A percentile compares a stretch with the other conserved stretches of the same genome.
Evolutionary conservation across 2,888 invertebrate genomes (phyloP).

Genomic region (Deroplatys truncata): DNA sequence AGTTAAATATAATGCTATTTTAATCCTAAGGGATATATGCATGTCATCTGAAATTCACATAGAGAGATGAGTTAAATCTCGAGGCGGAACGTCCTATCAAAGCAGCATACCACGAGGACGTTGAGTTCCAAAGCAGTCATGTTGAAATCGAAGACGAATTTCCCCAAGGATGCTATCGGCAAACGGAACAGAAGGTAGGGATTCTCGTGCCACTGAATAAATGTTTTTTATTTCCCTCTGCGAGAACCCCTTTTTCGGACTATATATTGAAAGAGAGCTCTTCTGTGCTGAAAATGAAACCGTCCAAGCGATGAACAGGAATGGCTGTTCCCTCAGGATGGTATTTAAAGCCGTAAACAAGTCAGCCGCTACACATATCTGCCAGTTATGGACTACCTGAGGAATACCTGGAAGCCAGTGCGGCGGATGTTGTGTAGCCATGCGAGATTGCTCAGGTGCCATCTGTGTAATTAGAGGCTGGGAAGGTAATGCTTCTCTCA

Average conservation of each 20-base stretch:
- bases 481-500: neutral
- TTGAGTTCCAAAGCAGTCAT: neutral
- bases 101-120: neutral
- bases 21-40: too few species aligned
- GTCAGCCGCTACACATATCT: neutral
- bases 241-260: neutral
- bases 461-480: neutral
- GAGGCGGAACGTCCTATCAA: neutral
- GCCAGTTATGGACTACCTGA: neutral
- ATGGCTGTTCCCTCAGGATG: neutral
- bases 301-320: neutral
- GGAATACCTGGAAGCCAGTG: neutral
- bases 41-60: too few species aligned
- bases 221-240: neutral
- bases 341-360: neutral
- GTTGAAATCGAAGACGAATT: neutral
- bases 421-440: neutral
- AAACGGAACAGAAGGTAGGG: neutral
- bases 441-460: neutral
- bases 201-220: neutral
- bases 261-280: neutral
- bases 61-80: too few species aligned
- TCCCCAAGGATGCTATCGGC: neutral
- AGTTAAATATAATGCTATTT: too few species aligned
- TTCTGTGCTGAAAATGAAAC: neutral